Evolutionary conservation across 2,797 vertebrate genomes (phyloP).

Genomic region (Peromyscus eremicus): DNA sequence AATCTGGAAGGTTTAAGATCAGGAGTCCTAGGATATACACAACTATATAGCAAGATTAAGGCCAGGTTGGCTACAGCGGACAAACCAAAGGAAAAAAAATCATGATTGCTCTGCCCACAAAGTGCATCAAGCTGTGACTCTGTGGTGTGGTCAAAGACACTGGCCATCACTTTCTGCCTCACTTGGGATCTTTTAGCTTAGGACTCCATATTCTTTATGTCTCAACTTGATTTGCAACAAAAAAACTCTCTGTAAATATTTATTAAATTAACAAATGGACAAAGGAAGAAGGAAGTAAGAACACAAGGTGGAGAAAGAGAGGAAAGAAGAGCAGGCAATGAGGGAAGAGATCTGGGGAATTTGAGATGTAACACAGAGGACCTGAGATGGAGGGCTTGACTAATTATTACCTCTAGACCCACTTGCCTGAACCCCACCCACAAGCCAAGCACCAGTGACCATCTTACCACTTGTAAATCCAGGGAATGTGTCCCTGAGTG

Average conservation of each 20-base stretch:
- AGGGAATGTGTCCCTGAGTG: neutral
- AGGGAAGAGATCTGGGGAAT: neutral
- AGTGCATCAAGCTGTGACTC: neutral
- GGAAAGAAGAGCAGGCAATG: neutral
- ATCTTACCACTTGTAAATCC: neutral
- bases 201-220: neutral
- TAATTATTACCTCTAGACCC: neutral
- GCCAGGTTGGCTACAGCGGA: neutral
- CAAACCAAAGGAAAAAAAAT: neutral
- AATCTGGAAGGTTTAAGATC: neutral
- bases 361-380: neutral
- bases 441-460: neutral
- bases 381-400: neutral
- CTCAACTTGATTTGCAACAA: neutral
- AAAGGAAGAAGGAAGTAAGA: neutral
- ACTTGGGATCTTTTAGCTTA: neutral
- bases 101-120: neutral
- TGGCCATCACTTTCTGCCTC: neutral
- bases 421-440: neutral
- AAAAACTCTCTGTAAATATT: neutral
- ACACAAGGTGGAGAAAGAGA: neutral
- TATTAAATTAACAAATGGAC: neutral
- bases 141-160: neutral
- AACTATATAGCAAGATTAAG: neutral
- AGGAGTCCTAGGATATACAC: neutral